These are phyloP conservation scores for Mactra quadrangularis DNA, from an alignment of 1,140 invertebrate genomes.

Conservation along the genomic window DNA sequence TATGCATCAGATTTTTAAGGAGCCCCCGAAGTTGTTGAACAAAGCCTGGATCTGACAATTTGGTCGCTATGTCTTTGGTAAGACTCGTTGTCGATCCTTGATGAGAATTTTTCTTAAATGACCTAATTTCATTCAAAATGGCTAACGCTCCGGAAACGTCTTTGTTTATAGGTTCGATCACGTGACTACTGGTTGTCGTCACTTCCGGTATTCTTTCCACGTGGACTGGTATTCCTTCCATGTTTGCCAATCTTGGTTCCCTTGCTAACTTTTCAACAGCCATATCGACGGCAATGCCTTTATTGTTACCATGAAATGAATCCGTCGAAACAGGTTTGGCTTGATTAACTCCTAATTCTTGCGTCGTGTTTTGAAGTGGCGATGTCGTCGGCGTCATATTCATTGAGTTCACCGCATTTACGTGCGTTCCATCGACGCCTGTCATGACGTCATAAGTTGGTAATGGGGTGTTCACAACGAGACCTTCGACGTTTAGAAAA, in stretches of 20 bases:
- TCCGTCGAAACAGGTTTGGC: neutral
- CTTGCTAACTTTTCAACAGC: no score
- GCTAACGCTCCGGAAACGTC: neutral
- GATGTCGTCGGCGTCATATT: no score
- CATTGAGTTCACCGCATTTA: no score
- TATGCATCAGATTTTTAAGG: neutral
- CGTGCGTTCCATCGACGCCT: no score
- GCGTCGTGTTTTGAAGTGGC: no score
- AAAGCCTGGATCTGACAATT: constrained; percentile 5
- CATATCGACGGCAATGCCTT: no score
- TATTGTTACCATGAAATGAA: neutral
- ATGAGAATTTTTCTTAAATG: neutral
- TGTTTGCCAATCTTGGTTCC: neutral
- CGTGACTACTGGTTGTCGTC: neutral
- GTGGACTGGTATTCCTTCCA: constrained; percentile 15
- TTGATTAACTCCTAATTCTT: no score
- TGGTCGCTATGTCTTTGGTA: neutral
- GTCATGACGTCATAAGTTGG: no score
- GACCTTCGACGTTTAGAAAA: no score
- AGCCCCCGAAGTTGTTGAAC: neutral
- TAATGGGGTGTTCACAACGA: no score
- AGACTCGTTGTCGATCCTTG: no score
- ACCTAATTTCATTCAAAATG: neutral
- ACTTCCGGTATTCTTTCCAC: neutral
- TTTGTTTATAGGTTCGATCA: neutral